Evolutionary conservation across 2,113 vertebrate genomes (phyloP).

Genomic region (Cavia porcellus): DNA sequence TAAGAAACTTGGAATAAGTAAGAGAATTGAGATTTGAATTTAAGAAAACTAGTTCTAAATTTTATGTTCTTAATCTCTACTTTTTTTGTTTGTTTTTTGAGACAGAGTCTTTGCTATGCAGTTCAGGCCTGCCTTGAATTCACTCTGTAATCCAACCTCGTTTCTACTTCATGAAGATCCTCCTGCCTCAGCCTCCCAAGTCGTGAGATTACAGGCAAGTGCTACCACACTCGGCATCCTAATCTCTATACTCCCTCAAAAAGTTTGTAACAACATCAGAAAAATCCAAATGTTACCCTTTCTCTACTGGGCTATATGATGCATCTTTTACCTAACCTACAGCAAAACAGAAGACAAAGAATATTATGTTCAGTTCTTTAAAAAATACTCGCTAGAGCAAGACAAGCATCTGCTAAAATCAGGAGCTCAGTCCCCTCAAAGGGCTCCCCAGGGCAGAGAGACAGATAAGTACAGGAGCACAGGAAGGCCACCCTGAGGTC

Average conservation of each 20-base stretch:
- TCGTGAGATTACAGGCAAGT: no score
- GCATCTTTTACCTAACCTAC: not conserved
- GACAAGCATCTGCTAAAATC: not conserved
- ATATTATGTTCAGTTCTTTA: not conserved
- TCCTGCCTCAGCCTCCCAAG: not conserved
- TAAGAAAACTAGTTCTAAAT: slow-evolving; percentile 31
- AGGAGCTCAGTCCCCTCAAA: not conserved
- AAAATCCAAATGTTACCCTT: not conserved
- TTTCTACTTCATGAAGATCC: not conserved
- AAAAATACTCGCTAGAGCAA: not conserved
- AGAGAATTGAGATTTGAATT: not conserved
- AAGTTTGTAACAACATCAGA: slow-evolving; percentile 15
- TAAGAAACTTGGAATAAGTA: not conserved
- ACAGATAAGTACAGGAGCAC: not conserved
- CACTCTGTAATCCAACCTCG: not conserved
- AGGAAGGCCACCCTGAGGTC: not conserved
- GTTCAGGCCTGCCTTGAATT: no score
- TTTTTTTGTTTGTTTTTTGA: not conserved
- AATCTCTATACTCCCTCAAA: not conserved
- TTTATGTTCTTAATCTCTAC: not conserved
- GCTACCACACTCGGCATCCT: not conserved
- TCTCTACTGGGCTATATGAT: not conserved
- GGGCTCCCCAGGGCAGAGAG: slow-evolving; percentile 40
- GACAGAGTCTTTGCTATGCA: not conserved
- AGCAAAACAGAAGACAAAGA: slow-evolving; percentile 17